Conservation (phyloP, 1,140 invertebrate genomes). For the Lucilia cuprina region DNA sequence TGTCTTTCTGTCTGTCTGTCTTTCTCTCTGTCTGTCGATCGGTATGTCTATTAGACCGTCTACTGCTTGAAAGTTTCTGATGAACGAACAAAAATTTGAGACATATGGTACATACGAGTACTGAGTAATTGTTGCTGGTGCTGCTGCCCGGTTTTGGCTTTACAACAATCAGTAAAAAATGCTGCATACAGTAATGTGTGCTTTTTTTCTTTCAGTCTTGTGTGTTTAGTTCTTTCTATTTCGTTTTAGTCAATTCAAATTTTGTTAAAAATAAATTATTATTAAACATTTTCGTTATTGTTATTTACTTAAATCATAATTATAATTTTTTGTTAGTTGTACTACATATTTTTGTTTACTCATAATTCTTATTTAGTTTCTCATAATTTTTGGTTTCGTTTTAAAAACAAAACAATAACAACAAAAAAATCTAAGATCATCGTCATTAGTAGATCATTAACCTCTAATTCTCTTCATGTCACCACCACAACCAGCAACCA, state of each 20-base stretch:
- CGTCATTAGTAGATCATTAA: conserved; percentile 14
- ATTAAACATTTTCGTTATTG: not conserved
- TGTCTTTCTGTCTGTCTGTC: not conserved
- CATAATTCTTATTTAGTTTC: not conserved
- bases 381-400: not conserved
- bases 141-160: not conserved
- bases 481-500: not conserved
- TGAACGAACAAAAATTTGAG: not conserved
- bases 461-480: not conserved
- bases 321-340: not conserved
- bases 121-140: not conserved
- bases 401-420: not conserved
- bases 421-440: not conserved
- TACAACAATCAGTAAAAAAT: not conserved
- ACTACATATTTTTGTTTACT: not conserved
- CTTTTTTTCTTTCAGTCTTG: not conserved
- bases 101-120: not conserved
- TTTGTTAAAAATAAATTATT: not conserved
- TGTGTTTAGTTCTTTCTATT: not conserved
- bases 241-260: not conserved
- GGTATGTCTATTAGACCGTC: not conserved
- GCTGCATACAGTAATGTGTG: not conserved
- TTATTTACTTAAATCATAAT: not conserved
- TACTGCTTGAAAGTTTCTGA: not conserved
- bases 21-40: not conserved